Percentiles rank a stretch among this genome's conserved stretches.
Evolutionary conservation across 1,140 invertebrate species (phyloP).

Genomic region (Atta texana): DNA sequence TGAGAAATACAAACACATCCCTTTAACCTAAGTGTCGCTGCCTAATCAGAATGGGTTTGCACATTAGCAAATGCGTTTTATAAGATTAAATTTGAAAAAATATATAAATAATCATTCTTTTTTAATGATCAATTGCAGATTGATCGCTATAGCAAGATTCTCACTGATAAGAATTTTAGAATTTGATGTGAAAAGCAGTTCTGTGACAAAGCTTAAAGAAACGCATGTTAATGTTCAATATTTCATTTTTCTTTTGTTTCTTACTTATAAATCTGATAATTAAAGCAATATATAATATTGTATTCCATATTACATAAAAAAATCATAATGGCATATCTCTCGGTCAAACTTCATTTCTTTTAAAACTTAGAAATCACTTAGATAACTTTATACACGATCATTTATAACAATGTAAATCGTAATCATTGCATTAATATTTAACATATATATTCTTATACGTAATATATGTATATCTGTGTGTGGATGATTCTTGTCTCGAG

Average conservation of each 20-base stretch:
- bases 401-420: conserved; percentile 86
- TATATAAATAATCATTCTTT: conserved; percentile 61
- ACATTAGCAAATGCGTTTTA: conserved; percentile 69
- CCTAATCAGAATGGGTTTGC: conserved; percentile 78
- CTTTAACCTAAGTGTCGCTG: conserved; percentile 81
- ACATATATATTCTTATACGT: conserved; percentile 85
- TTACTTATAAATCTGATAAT: conserved; percentile 65
- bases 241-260: conserved; percentile 37
- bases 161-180: conserved; percentile 58
- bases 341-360: conserved; percentile 78
- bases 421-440: conserved; percentile 86
- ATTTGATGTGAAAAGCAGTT: conserved; percentile 39
- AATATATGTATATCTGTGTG: conserved; percentile 85
- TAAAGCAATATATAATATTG: conserved; percentile 69
- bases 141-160: conserved; percentile 52
- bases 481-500: conserved; percentile 82
- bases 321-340: conserved; percentile 84
- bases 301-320: conserved; percentile 76
- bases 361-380: conserved; percentile 85
- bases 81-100: conserved; percentile 64
- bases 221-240: conserved; percentile 30
- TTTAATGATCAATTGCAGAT: conserved; percentile 53
- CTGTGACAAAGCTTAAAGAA: conserved; percentile 56
- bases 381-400: conserved; percentile 86
- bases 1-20: conserved; percentile 84